Percentiles rank a stretch among this genome's conserved stretches.
Evolutionary conservation across 2,888 invertebrate genomes (phyloP).

Genomic region (Lithophane socia): DNA sequence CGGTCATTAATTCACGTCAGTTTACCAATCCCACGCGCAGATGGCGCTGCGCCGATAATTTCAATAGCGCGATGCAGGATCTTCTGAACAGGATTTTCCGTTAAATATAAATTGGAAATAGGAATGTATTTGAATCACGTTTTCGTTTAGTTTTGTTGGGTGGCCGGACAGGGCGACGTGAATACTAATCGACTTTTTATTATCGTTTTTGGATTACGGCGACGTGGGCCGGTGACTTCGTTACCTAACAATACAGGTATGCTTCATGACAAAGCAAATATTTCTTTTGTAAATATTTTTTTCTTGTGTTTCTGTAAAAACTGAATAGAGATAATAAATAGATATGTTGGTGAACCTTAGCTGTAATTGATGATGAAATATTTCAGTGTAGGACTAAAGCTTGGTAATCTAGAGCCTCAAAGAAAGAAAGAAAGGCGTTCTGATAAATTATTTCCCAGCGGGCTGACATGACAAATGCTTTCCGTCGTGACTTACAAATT

Average conservation of each 20-base stretch:
- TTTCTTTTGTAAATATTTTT: constrained; percentile 3
- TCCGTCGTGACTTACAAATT: constrained; percentile 44
- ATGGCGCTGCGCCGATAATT: constrained; percentile 23
- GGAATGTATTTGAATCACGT: constrained; percentile 65
- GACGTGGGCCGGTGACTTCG: constrained; percentile 13
- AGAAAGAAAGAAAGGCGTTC: constrained; percentile 38
- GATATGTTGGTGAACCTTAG: constrained; percentile 1
- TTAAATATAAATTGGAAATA: constrained; percentile 51
- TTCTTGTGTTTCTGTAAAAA: neutral
- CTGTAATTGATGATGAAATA: constrained; percentile 43
- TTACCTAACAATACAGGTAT: constrained; percentile 26
- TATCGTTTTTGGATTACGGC: constrained; percentile 49
- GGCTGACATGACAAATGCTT: constrained; percentile 58
- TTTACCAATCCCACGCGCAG: neutral
- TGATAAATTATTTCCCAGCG: constrained; percentile 54
- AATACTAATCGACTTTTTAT: constrained; percentile 56
- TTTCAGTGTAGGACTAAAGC: constrained; percentile 21
- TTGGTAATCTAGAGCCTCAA: constrained; percentile 29
- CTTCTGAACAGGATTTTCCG: constrained; percentile 25
- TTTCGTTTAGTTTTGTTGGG: constrained; percentile 65
- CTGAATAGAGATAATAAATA: constrained; percentile 12
- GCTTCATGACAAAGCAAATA: constrained; percentile 23
- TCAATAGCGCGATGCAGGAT: constrained; percentile 35
- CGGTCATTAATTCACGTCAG: neutral
- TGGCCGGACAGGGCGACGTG: constrained; percentile 40